These are phyloP conservation scores for Myathropa florea DNA, from an alignment of 2,888 invertebrate species.

Conservation along the genomic window DNA sequence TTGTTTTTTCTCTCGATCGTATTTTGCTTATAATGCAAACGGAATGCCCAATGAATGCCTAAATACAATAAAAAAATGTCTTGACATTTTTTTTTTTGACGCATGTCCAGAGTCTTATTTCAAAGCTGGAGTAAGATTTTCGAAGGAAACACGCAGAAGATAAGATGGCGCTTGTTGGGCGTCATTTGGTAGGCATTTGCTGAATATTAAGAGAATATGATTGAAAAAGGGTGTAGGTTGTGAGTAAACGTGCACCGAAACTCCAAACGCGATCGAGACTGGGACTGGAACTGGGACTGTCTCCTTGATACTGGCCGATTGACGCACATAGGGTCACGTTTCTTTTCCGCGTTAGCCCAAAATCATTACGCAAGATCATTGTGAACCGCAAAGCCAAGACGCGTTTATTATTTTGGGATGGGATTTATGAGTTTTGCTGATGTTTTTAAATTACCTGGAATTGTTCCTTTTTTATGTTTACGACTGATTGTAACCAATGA, in stretches of 20 bases:
- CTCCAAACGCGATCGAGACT: neutral
- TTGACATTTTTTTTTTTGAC: conserved; percentile 1
- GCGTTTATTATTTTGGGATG: neutral
- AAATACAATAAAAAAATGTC: neutral
- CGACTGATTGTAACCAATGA: neutral
- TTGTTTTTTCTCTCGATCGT: neutral
- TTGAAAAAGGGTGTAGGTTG: conserved; percentile 33
- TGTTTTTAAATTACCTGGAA: neutral
- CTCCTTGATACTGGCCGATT: neutral
- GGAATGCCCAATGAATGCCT: neutral
- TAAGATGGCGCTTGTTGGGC: neutral
- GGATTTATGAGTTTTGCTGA: conserved; percentile 2
- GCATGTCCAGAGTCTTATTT: conserved; percentile 10
- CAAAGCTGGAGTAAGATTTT: neutral
- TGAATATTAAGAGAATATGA: conserved; percentile 5
- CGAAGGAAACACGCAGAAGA: conserved; percentile 14
- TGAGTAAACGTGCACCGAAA: conserved; percentile 23
- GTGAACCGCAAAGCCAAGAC: neutral
- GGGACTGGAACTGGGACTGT: too few relatives aligned
- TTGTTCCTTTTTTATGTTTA: neutral
- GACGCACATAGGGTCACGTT: conserved; percentile 27
- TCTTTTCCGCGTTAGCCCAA: conserved; percentile 10
- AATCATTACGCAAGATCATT: conserved; percentile 21
- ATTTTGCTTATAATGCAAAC: neutral
- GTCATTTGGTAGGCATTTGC: conserved; percentile 14